A percentile compares a stretch with the other conserved stretches of the same genome.
Evolutionary conservation across 2,797 vertebrate species (phyloP).

Genomic region (Crocodylus rhombifer): DNA sequence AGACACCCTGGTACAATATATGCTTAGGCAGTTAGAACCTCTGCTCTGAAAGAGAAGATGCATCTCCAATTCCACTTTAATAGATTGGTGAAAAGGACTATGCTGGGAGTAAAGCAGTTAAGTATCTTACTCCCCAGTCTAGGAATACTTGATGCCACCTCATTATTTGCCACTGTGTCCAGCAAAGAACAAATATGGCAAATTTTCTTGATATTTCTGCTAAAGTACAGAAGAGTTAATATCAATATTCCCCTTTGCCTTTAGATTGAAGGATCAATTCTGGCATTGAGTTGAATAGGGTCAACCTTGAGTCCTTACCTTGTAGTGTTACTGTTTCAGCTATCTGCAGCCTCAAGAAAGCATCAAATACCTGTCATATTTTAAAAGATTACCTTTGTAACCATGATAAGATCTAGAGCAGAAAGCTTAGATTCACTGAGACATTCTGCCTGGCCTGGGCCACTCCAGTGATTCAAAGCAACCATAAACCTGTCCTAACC

Average conservation of each 20-base stretch:
- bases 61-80: too few relatives aligned
- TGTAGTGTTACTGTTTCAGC: not conserved
- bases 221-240: not conserved
- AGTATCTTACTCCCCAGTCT: too few relatives aligned
- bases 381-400: constrained; percentile 57
- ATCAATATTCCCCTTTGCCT: not conserved
- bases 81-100: too few relatives aligned
- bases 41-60: too few relatives aligned
- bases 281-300: constrained; percentile 4
- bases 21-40: too few relatives aligned
- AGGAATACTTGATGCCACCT: not conserved
- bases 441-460: constrained; percentile 36
- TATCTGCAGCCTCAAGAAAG: constrained; percentile 45
- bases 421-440: constrained; percentile 42
- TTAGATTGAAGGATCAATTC: constrained; percentile 16
- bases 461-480: constrained; percentile 13
- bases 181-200: not conserved
- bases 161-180: not conserved
- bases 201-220: not conserved
- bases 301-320: not conserved
- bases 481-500: constrained; percentile 39
- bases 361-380: not conserved
- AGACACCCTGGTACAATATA: too few relatives aligned
- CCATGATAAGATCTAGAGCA: constrained; percentile 27
- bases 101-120: too few relatives aligned